Percentiles rank a stretch among this genome's conserved stretches.
Conservation (phyloP, 2,888 invertebrate genomes). For the Pseudolycoriella hygida region DNA sequence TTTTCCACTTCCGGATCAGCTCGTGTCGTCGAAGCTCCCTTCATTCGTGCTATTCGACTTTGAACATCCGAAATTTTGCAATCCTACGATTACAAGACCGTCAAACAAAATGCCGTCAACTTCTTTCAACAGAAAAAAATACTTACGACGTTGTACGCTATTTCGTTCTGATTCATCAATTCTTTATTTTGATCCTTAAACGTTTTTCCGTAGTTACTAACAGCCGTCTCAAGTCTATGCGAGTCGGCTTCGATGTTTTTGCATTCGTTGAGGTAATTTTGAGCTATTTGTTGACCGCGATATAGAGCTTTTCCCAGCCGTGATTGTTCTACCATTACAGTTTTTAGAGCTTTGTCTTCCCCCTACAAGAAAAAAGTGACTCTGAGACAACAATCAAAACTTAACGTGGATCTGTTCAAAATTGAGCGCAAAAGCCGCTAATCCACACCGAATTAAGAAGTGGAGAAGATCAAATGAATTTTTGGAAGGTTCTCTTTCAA, state of each 20-base stretch:
- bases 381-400: no score
- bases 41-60: slow-evolving; percentile 23
- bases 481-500: no score
- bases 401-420: no score
- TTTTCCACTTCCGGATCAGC: slow-evolving; percentile 25
- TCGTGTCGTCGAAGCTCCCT: slow-evolving; percentile 20
- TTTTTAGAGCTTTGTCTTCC: slow-evolving; percentile 11
- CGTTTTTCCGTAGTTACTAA: slow-evolving; percentile 14
- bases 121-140: no score
- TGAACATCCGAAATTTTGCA: slow-evolving; percentile 30
- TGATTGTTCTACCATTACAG: slow-evolving; percentile 19
- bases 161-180: slow-evolving; percentile 38
- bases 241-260: slow-evolving; percentile 15
- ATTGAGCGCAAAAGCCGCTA: no score
- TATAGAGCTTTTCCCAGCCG: slow-evolving; percentile 21
- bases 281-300: slow-evolving; percentile 21
- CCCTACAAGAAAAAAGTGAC: not conserved
- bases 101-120: no score
- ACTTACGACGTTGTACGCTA: slow-evolving; percentile 40
- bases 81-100: slow-evolving; percentile 16
- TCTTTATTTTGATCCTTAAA: slow-evolving; percentile 25
- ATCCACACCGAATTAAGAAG: no score
- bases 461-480: no score
- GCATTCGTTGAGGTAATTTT: slow-evolving; percentile 14
- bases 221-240: slow-evolving; percentile 15